phyloP scores from a whole-genome alignment of 2,888 invertebrate species.

The Spialia ferax region DNA sequence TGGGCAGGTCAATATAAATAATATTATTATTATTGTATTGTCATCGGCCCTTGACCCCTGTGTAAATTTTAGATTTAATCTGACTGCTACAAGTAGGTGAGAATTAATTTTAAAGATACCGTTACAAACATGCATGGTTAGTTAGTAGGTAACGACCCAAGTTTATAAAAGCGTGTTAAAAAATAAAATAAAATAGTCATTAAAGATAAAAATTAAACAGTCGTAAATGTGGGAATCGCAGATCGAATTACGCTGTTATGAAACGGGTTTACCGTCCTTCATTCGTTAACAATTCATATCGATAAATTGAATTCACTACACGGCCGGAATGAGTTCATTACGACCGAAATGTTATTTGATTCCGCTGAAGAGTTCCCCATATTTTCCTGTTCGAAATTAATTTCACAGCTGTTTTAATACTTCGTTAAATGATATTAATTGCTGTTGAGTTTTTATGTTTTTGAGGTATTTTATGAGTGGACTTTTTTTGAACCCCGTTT shows the following conservation, averaged over 20 bases:
- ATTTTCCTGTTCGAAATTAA: neutral
- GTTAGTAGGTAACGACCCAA: too few relatives aligned
- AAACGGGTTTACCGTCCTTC: slow-evolving; percentile 26
- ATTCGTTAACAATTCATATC: slow-evolving; percentile 35
- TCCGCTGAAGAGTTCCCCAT: slow-evolving; percentile 1
- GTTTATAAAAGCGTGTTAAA: too few relatives aligned
- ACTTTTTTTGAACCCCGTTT: too few relatives aligned
- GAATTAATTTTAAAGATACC: too few relatives aligned
- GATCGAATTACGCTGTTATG: slow-evolving; percentile 25
- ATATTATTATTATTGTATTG: too few relatives aligned
- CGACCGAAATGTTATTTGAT: slow-evolving; percentile 23
- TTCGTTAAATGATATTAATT: neutral
- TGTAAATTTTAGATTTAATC: too few relatives aligned
- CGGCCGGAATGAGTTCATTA: slow-evolving; percentile 35
- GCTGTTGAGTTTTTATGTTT: neutral
- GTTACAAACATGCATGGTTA: too few relatives aligned
- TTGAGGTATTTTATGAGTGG: neutral
- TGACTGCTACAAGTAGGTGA: too few relatives aligned
- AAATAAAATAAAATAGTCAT: too few relatives aligned
- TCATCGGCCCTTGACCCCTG: too few relatives aligned
- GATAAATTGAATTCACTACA: slow-evolving; percentile 34
- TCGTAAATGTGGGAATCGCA: neutral
- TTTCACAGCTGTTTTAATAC: neutral
- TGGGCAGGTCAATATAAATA: too few relatives aligned
- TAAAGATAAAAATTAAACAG: too few relatives aligned